Evolutionary conservation across 2,797 vertebrate genomes (phyloP), one percentile per base, ranked within the genome.

Genomic region (Lophotriccus pileatus): DNA sequence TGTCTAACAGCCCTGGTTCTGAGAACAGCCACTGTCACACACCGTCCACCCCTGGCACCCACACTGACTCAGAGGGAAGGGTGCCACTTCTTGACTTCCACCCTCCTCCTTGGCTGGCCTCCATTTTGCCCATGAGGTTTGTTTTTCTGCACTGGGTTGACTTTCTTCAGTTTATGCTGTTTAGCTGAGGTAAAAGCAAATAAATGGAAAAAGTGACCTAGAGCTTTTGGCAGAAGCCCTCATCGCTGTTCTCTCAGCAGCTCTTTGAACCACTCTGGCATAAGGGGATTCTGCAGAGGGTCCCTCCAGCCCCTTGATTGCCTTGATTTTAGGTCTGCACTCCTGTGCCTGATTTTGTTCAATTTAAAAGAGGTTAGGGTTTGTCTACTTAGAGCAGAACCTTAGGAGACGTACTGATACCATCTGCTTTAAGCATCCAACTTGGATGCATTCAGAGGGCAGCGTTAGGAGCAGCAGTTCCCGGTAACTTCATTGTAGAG

Each of bases 371-470:
- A 90, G 32, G 44, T 55, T 79, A 50, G 19, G 7, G 12, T 79
- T 96, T 86, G 44, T 64, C 64, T 88, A 0, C 83, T 59, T 3
- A 8, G 80, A 84, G 87, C 28, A 63, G 73, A 89, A 82, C 94
- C 66, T 59, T 89, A 91, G 77, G 93, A 95, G 50, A 79, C 79
- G 52, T 69, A 23, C 93, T 64, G 70, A 73, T 90, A 82, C 95
- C 95, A 94, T 96, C 95, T 96, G 96, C 88, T 95, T 95, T 95
- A 69, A 76, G 74, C 63, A 36, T 88, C 86, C 92, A 67, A 11
- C 80, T 94, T 96, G 96, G 95, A 95, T 79, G 63, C 44, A 9
- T 94, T 96, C 93, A 96, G 83, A 93, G 5, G 15, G 63, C 53
- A 50, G 74, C 0, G 0, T 86, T 75, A 88, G 83, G 82, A 95